A percentile compares a stretch with the other conserved stretches of the same genome.
These are phyloP conservation scores for Dromiciops gliroides DNA, from an alignment of 2,113 vertebrate genomes.

Conservation along the genomic window DNA sequence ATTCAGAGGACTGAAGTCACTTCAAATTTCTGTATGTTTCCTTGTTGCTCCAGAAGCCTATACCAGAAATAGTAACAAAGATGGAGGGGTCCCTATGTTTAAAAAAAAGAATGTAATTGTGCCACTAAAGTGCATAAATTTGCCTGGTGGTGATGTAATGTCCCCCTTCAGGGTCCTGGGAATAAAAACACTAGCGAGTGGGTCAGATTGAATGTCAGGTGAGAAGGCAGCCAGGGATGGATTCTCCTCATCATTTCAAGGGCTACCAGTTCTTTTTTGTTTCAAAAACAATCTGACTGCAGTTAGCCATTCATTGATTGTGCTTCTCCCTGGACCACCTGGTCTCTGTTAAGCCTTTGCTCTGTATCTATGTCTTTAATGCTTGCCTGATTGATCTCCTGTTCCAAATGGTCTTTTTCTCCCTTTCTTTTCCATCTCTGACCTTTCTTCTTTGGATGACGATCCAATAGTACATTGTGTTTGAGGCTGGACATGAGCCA, in stretches of 20 bases:
- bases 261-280: slow-evolving; percentile 55
- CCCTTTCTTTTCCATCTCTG: slow-evolving; percentile 85
- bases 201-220: slow-evolving; percentile 46
- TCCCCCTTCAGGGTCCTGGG: neutral
- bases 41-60: neutral
- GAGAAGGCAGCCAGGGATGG: slow-evolving; percentile 58
- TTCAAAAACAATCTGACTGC: slow-evolving; percentile 58
- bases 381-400: slow-evolving; percentile 81
- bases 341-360: slow-evolving; percentile 70
- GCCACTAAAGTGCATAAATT: neutral
- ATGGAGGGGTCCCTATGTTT: neutral
- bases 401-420: slow-evolving; percentile 86
- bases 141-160: neutral
- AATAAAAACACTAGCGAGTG: neutral
- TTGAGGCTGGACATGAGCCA: slow-evolving; percentile 99
- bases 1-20: neutral
- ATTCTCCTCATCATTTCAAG: slow-evolving; percentile 48
- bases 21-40: neutral
- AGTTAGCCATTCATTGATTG: slow-evolving; percentile 15
- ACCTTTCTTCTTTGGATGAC: slow-evolving; percentile 88
- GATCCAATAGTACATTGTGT: slow-evolving; percentile 99
- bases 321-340: slow-evolving; percentile 37
- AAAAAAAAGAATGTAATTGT: neutral
- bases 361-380: slow-evolving; percentile 82
- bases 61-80: neutral